These are phyloP conservation scores for Linepithema humile DNA, from an alignment of 1,140 invertebrate species.

Conservation along the genomic window DNA sequence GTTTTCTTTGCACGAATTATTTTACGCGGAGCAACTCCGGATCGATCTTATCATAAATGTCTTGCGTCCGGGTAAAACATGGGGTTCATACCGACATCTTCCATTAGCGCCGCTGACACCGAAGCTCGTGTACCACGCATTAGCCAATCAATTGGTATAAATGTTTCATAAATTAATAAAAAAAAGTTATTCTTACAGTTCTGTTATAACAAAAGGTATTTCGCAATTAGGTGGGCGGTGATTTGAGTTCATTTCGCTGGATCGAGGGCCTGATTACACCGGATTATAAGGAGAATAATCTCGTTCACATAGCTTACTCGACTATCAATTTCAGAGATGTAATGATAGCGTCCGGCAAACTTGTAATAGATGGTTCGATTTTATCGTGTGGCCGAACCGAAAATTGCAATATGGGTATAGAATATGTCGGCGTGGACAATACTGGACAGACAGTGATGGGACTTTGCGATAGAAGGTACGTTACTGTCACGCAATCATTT, in stretches of 20 bases:
- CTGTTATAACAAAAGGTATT: too few species aligned
- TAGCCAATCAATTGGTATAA: constrained; percentile 89
- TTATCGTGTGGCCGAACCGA: constrained; percentile 86
- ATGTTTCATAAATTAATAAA: too few species aligned
- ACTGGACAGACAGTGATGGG: constrained; percentile 89
- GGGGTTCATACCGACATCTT: constrained; percentile 92
- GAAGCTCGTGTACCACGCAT: constrained; percentile 87
- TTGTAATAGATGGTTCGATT: constrained; percentile 88
- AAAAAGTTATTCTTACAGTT: too few species aligned
- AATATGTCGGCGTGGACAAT: constrained; percentile 87
- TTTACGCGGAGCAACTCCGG: constrained; percentile 87
- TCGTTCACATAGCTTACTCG: constrained; percentile 86
- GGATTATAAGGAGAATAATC: too few species aligned
- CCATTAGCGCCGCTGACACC: constrained; percentile 82
- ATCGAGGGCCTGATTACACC: too few species aligned
- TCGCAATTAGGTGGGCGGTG: too few species aligned
- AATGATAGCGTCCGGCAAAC: constrained; percentile 90
- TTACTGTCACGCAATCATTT: too few species aligned
- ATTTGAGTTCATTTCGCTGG: too few species aligned
- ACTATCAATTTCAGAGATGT: constrained; percentile 92
- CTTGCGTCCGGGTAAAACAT: constrained; percentile 86
- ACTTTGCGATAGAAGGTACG: constrained; percentile 82
- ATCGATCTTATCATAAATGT: constrained; percentile 94
- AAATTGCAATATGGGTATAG: constrained; percentile 90
- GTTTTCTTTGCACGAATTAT: constrained; percentile 86